Percentiles rank a stretch among this genome's conserved stretches.
These are phyloP conservation scores for Ochropleura plecta DNA, from an alignment of 2,888 invertebrate species.

Conservation along the genomic window DNA sequence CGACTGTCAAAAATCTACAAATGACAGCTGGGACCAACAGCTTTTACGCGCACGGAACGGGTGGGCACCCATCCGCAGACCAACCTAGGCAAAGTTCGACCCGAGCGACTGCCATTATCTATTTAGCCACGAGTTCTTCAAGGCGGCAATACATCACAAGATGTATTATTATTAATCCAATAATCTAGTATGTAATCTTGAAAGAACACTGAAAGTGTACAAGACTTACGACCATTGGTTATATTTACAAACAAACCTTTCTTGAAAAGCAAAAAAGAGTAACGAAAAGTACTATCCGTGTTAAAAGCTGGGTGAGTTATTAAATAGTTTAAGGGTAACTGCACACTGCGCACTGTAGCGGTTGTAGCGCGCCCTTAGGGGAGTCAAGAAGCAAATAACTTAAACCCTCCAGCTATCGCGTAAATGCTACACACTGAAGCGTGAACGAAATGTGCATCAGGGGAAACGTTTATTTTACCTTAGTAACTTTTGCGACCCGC, in stretches of 20 bases:
- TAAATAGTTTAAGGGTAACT: conserved; percentile 20
- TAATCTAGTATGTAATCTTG: background rate
- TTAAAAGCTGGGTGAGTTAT: conserved; percentile 13
- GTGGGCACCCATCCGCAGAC: too few species aligned
- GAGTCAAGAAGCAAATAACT: conserved; percentile 45
- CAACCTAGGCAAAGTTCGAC: too few species aligned
- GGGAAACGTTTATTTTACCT: conserved; percentile 43
- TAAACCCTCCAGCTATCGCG: conserved; percentile 39
- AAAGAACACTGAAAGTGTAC: background rate
- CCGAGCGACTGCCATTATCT: too few species aligned
- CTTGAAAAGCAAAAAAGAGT: background rate
- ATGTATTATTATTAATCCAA: background rate
- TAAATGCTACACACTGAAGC: conserved; percentile 43
- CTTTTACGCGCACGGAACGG: too few species aligned
- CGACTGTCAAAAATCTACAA: too few species aligned
- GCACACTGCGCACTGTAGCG: conserved; percentile 22
- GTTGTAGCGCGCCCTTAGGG: conserved; percentile 13
- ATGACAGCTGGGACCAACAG: too few species aligned
- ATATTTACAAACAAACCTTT: background rate
- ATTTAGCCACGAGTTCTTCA: too few species aligned
- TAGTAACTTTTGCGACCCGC: background rate
- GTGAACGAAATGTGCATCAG: conserved; percentile 37
- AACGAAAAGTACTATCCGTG: conserved; percentile 1
- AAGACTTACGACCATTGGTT: background rate
- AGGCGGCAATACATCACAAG: background rate